Base-by-base conservation (phyloP, 2,113 vertebrate genomes). In the Egretta garzetta region DNA sequence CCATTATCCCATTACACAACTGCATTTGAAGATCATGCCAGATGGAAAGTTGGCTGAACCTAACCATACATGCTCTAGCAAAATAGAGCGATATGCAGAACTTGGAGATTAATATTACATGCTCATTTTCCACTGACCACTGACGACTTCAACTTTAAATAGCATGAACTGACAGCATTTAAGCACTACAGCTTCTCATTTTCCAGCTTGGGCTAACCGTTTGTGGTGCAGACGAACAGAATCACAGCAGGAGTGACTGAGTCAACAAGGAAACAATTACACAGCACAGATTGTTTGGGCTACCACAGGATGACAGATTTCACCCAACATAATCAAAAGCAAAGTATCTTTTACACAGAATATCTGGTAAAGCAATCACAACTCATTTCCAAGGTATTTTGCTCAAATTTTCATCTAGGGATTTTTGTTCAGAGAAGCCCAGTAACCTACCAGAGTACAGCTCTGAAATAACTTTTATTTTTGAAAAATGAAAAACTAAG, bases 251-350 rank as follows among this genome's bases (percentile, higher is more conserved):
- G 76, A 92, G 33, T 1, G 12, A 81, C 76, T 86, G 83, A 92
- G 72, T 92, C 83, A 92, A 88, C 24, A 79, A 53, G 97, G 95
- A 96, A 96, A 97, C 60, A 92, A 90, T 95, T 93, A 94, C 63
- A 83, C 21, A 45, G 88, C 30, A 56, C 35, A 58, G 80, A 60
- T 20, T 53, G 32, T 60, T 35, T 56, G 62, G 68, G 64, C 72
- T 79, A 91, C 88, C 92, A 68, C 83, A 92, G 80, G 37, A 90
- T 68, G 55, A 86, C 49, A 67, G 45, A 79, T n/a, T 91, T 79
- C 64, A 86, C 43, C 35, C 59, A 75, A 7, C 12, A 13, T 47
- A 92, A 93, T 74, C 63, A 84, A 81, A 89, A 86, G 27, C 53
- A 83, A 90, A 86, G 52, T 86, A 66, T 77, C 50, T 62, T 93